phyloP scores from a whole-genome alignment of 35 echinoderm and acorn worm genomes.

The Chiridota heheva region DNA sequence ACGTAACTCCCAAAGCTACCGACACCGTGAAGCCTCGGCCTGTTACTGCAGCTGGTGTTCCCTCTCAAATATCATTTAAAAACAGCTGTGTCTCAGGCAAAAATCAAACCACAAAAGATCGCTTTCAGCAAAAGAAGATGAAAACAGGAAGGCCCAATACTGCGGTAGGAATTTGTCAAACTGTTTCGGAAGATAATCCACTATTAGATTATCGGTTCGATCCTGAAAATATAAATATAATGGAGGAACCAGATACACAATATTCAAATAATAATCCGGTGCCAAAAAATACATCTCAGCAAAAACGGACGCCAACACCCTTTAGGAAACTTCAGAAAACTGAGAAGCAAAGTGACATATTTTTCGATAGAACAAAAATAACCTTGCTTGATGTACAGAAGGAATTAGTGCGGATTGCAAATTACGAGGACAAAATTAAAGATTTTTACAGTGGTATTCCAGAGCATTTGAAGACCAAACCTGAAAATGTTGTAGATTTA shows the following conservation, averaged over 20 bases:
- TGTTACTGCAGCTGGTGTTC: not conserved
- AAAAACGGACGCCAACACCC: not conserved
- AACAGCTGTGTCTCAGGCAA: not conserved
- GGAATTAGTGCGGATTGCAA: slow-evolving; percentile 37
- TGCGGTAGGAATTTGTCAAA: not conserved
- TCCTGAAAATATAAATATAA: not conserved
- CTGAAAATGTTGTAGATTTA: slow-evolving; percentile 61
- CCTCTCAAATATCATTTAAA: not conserved
- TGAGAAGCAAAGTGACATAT: slow-evolving; percentile 38
- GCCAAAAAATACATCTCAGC: not conserved
- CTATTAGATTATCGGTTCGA: too few species aligned
- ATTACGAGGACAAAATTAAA: slow-evolving; percentile 52
- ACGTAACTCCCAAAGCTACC: not conserved
- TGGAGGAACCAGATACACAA: not conserved
- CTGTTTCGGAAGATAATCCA: not conserved
- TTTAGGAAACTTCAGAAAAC: not conserved
- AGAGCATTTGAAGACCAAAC: slow-evolving; percentile 58
- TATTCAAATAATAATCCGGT: not conserved
- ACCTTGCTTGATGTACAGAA: slow-evolving; percentile 78
- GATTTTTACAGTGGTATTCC: slow-evolving; percentile 36
- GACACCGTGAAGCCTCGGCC: not conserved
- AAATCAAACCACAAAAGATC: not conserved
- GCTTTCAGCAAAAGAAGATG: not conserved
- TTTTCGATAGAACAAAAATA: slow-evolving; percentile 62
- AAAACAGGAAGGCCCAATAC: slow-evolving; percentile 18